Evolutionary conservation across 2,888 invertebrate genomes (phyloP), one percentile per base, ranked within the genome.

Genomic region (Trichogramma dendrolimi): DNA sequence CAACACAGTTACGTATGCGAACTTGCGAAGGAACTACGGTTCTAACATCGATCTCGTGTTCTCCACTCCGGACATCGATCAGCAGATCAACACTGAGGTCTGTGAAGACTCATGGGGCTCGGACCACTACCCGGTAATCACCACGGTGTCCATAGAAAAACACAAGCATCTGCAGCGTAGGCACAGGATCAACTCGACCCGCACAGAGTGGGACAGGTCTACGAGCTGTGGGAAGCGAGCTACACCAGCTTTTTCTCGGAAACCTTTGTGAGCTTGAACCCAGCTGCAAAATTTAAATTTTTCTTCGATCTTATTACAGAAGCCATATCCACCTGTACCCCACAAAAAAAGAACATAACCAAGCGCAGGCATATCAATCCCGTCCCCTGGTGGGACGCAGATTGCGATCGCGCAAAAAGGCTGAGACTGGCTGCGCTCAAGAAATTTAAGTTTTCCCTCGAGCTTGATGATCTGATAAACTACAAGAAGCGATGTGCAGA

Each of bases 371-470:
- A 43, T 38, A 41, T 46, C 1, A 60, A 65, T 51, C 65, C 62
- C 3, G 58, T 63, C n/a, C 40, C 42, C 14, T 63, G 63, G 63
- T 63, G 63, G 63, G 61, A 63, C 6, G 4, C 11, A 4, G 61
- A 63, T 14, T 63, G 65, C 39, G 40, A 53, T 6, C 51, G 54
- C 40, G 4, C 49, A 4, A 57, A 56, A 43, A 56, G 43, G 49
- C 14, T 55, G 7, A 47, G 63, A 49, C 14, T 38, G 8, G 56
- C 63, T 3, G 14, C 53, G 3, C 57, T 52, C 41, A 60, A 63
- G 52, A 63, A 56, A 52, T 63, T 53, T 53, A 10, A 39, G 39
- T 52, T 38, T 41, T 47, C 53, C 4, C 1, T 5, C 4, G 39
- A 48, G 3, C 8, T 55, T 5, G 10, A 60, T 1, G 56, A 63